Base-by-base conservation (phyloP, 2,797 vertebrate genomes). In the Balearica regulorum region DNA sequence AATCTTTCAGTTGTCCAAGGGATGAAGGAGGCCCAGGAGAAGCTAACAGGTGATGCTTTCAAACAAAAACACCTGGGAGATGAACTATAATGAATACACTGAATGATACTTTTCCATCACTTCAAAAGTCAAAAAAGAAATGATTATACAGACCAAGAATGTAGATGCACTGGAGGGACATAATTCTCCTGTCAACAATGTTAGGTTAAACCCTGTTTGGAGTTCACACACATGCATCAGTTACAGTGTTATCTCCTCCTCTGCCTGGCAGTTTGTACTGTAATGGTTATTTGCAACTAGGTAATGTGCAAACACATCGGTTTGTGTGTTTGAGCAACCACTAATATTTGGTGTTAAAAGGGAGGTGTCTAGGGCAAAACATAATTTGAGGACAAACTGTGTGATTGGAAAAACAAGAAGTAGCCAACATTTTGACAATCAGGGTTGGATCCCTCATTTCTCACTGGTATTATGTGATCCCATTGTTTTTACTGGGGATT, bases 1-100 rank as follows among this genome's bases (percentile, higher is more conserved):
- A 20, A 83, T 78, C 70, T 96, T 97, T 46, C 97, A 99, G 99
- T 99, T 55, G 96, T 99, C 90, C 98, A 98, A 11, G 98, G 98
- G 22, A 99, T 99, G 99, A 99, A 99, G 96, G 99, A 99, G 97
- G 99, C 99, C 46, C 99, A 99, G 97, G 99, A 99, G 95, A 99
- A 98, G 96, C 98, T 99, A 96, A 99, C 99, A 0, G 99, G 99
- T 2, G 99, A 99, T 76, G 97, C 98, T 96, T 99, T 98, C 98
- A 98, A 98, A 96, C 94, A 97, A 92, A 98, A 97, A 54, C 97
- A 98, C 72, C 98, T 99, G 95, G 94, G 98, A 58, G 98, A 98
- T 83, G 99, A 99, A 92, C 97, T 98, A 92, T 98, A 98, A 98
- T 87, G 28, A 51, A 53, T 60, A 55, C 43, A 84, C 39, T 46